phyloP scores from a whole-genome alignment of 2,888 invertebrate species.

The Aproaerema taeniolella region DNA sequence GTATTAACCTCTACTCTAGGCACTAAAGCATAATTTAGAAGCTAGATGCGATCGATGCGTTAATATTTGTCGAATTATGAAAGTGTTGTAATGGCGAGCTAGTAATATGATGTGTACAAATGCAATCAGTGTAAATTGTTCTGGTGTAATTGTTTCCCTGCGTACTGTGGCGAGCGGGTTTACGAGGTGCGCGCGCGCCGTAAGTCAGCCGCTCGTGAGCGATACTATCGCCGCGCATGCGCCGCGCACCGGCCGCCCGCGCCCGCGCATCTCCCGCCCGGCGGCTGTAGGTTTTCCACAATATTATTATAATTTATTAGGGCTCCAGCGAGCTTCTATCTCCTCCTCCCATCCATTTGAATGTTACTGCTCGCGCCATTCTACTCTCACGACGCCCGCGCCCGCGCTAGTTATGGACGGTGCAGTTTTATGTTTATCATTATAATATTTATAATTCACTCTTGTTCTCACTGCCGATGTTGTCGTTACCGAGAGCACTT shows the following conservation, averaged over 20 bases:
- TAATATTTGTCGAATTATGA: too few species aligned
- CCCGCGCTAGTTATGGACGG: too few species aligned
- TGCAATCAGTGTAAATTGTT: slow-evolving; percentile 12
- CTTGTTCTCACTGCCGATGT: too few species aligned
- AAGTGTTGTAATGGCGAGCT: too few species aligned
- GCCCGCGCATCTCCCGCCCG: slow-evolving; percentile 2
- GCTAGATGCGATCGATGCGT: too few species aligned
- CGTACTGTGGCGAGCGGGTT: slow-evolving; percentile 2
- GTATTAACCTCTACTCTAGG: too few species aligned
- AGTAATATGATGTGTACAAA: slow-evolving; percentile 2
- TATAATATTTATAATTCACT: too few species aligned
- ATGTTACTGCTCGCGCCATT: too few species aligned
- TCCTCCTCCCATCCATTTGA: not conserved
- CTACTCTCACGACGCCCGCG: too few species aligned
- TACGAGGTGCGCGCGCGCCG: slow-evolving; percentile 17
- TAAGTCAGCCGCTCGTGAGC: slow-evolving; percentile 31
- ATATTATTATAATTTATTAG: slow-evolving; percentile 10
- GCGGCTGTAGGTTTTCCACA: slow-evolving; percentile 8
- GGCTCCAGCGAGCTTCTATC: not conserved
- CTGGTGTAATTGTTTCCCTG: slow-evolving; percentile 11
- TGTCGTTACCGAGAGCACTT: too few species aligned
- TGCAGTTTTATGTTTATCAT: too few species aligned
- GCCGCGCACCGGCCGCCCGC: not conserved
- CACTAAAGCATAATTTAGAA: too few species aligned
- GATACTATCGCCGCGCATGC: slow-evolving; percentile 17